These are phyloP conservation scores for Tetramorium simillimum DNA, from an alignment of 1,140 invertebrate species.

Conservation along the genomic window DNA sequence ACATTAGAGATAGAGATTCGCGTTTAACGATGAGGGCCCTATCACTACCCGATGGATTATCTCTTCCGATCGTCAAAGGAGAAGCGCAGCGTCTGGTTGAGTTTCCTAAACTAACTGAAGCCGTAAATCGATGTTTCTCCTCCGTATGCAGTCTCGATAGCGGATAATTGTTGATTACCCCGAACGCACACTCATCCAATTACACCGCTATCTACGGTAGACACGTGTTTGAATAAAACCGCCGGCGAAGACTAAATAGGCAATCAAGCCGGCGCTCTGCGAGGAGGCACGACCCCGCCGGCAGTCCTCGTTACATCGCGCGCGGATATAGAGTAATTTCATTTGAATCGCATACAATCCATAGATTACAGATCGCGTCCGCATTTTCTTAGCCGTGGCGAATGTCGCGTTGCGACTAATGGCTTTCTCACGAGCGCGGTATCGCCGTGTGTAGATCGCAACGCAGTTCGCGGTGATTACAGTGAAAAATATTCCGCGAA, in stretches of 20 bases:
- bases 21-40: not conserved
- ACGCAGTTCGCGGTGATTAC: slow-evolving; percentile 21
- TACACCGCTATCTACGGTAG: not conserved
- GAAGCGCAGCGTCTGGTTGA: not conserved
- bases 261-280: not conserved
- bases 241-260: slow-evolving; percentile 25
- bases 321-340: slow-evolving; percentile 36
- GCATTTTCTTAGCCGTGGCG: slow-evolving; percentile 25
- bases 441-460: slow-evolving; percentile 7
- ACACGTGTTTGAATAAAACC: slow-evolving; percentile 20
- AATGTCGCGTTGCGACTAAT: slow-evolving; percentile 27
- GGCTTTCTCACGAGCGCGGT: slow-evolving; percentile 21
- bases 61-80: slow-evolving; percentile 11
- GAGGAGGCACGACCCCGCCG: not conserved
- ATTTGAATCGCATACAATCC: slow-evolving; percentile 35
- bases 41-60: slow-evolving; percentile 46
- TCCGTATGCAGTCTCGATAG: not conserved
- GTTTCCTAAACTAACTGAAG: not conserved
- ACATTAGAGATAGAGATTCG: slow-evolving; percentile 37
- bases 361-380: slow-evolving; percentile 23
- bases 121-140: not conserved
- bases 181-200: not conserved
- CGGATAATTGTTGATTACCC: slow-evolving; percentile 11
- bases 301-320: not conserved
- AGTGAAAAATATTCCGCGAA: slow-evolving; percentile 17